Evolutionary conservation across 2,113 vertebrate genomes (phyloP).

Genomic region (Cyanoliseus patagonus): DNA sequence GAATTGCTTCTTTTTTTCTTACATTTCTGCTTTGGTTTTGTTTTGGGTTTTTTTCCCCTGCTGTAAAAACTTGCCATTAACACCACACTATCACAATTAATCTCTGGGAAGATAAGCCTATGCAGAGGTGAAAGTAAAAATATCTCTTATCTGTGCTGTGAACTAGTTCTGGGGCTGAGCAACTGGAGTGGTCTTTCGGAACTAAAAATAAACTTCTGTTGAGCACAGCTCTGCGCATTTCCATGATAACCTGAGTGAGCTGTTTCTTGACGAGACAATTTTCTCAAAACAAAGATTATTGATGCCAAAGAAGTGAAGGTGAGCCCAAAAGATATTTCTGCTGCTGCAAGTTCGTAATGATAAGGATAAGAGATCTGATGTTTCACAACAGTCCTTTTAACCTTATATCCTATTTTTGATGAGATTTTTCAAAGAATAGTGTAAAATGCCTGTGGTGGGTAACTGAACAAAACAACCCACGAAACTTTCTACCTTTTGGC

Average conservation of each 20-base stretch:
- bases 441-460: not conserved
- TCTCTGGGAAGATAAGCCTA: not conserved
- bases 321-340: not conserved
- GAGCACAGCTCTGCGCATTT: not conserved
- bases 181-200: not conserved
- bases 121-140: conserved; percentile 44
- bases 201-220: conserved; percentile 48
- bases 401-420: not conserved
- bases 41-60: not conserved
- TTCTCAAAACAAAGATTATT: not conserved
- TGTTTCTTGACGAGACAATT: not conserved
- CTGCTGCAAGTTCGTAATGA: not conserved
- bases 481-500: not conserved
- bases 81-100: not conserved
- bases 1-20: not conserved
- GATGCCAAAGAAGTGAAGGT: not conserved
- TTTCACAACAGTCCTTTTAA: not conserved
- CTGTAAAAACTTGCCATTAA: not conserved
- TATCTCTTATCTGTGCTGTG: conserved; percentile 1
- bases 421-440: not conserved
- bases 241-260: not conserved
- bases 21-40: not conserved
- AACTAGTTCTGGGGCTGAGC: conserved; percentile 39
- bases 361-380: not conserved
- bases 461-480: not conserved